phyloP scores from a whole-genome alignment of 2,797 vertebrate species.

The Bucorvus abyssinicus region DNA sequence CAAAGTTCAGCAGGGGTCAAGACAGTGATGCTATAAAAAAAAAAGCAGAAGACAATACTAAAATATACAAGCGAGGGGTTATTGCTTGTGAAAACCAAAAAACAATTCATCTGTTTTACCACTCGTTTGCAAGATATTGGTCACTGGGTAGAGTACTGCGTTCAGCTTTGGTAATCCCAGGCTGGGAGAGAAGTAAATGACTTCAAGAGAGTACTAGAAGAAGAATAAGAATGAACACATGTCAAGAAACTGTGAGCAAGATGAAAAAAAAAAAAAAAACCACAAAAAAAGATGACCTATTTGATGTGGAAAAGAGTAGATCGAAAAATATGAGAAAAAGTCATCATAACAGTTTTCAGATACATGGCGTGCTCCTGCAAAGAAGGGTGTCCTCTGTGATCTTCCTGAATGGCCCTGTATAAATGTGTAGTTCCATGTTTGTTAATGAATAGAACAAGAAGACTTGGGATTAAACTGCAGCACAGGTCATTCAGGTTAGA shows the following conservation, averaged over 20 bases:
- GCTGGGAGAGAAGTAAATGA: neutral
- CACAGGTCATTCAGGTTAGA: neutral
- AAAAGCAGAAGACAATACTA: neutral
- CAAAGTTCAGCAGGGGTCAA: neutral
- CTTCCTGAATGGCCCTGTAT: neutral
- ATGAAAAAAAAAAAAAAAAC: neutral
- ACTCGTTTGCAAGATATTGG: neutral
- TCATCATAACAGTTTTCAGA: neutral
- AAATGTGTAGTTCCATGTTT: neutral
- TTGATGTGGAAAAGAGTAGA: neutral
- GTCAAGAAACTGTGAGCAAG: neutral
- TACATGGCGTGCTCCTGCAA: neutral
- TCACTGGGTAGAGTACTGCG: neutral
- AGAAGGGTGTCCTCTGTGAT: neutral
- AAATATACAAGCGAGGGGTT: neutral
- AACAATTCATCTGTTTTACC: neutral
- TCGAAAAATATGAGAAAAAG: neutral
- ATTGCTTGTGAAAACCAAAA: neutral
- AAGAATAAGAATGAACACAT: neutral
- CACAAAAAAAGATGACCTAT: neutral
- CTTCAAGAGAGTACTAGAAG: neutral
- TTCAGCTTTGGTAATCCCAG: neutral
- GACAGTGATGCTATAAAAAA: neutral
- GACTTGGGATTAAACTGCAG: neutral
- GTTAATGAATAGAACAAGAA: neutral